Evolutionary conservation across 2,888 invertebrate species (phyloP).

Genomic region (Scaptomyza cyrtandrae): DNA sequence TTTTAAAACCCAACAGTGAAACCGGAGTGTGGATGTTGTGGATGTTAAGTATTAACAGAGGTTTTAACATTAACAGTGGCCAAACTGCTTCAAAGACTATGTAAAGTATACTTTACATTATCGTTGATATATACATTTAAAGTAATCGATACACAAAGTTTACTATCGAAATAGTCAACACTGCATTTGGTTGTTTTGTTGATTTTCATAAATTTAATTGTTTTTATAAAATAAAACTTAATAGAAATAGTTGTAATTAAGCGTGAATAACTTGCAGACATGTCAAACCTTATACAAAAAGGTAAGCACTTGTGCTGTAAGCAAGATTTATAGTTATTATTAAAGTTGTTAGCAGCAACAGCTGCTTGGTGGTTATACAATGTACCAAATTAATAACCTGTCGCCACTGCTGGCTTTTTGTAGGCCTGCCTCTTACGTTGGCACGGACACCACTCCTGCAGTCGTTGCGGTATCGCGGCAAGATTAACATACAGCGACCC

Average conservation of each 20-base stretch:
- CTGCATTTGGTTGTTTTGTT: not conserved
- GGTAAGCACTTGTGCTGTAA: conserved; percentile 26
- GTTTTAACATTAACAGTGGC: too few species aligned
- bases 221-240: conserved; percentile 11
- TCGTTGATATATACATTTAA: not conserved
- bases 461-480: conserved; percentile 89
- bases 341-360: not conserved
- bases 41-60: not conserved
- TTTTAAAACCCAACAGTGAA: not conserved
- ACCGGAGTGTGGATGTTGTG: not conserved
- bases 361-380: conserved; percentile 50
- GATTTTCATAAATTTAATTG: conserved; percentile 7
- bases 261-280: not conserved
- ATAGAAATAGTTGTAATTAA: not conserved
- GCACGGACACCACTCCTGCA: conserved; percentile 84
- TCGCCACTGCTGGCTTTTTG: conserved; percentile 5
- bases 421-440: conserved; percentile 54
- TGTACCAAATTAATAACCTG: conserved; percentile 17
- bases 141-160: conserved; percentile 22
- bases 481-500: conserved; percentile 92
- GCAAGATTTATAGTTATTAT: not conserved
- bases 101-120: too few species aligned
- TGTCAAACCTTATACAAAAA: conserved; percentile 55
- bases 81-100: too few species aligned
- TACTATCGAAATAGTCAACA: conserved; percentile 19